Evolutionary conservation across 2,888 invertebrate species (phyloP).

Genomic region (Mylabris sibirica): DNA sequence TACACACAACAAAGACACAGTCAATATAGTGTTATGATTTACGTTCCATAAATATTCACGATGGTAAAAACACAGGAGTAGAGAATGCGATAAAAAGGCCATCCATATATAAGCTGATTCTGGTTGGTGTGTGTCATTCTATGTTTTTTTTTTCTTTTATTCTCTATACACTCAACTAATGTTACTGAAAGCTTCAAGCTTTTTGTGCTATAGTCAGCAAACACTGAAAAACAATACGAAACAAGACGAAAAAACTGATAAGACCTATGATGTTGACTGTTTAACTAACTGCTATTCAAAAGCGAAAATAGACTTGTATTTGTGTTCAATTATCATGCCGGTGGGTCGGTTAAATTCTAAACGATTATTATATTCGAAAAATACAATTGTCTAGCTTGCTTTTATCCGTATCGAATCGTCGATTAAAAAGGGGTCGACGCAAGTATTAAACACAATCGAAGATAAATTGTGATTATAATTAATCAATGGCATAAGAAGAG

Average conservation of each 20-base stretch:
- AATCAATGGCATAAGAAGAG: not conserved
- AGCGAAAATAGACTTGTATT: not conserved
- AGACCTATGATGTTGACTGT: not conserved
- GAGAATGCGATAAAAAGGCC: not conserved
- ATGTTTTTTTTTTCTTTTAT: not conserved
- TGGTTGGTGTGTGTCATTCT: not conserved
- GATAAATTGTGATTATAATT: constrained; percentile 23
- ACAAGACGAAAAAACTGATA: not conserved
- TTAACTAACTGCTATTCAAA: not conserved
- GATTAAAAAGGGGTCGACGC: no score
- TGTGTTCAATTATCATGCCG: no score
- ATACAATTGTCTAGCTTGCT: no score
- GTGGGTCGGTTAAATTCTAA: no score
- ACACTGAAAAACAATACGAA: not conserved
- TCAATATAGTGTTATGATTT: not conserved
- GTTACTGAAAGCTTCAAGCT: not conserved
- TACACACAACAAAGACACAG: not conserved
- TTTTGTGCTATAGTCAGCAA: not conserved
- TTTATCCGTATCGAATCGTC: no score
- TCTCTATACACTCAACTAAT: not conserved
- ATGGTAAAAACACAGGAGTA: not conserved
- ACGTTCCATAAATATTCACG: constrained; percentile 5
- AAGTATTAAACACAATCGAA: not conserved
- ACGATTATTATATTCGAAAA: no score
- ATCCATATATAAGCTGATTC: constrained; percentile 5